phyloP scores from a whole-genome alignment of 2,888 invertebrate species.

The Eucriotettix oculatus region DNA sequence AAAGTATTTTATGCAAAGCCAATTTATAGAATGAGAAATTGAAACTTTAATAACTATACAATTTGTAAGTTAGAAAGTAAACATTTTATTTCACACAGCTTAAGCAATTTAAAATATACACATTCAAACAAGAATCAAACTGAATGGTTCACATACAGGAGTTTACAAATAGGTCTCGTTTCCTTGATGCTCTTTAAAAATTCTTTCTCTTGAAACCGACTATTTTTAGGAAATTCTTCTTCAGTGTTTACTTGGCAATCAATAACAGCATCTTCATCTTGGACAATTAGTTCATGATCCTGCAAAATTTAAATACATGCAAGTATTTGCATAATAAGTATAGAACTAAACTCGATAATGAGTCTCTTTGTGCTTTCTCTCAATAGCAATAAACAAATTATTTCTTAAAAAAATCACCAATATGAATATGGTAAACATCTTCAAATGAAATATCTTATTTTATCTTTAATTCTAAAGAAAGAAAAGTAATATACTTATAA shows the following conservation, averaged over 20 bases:
- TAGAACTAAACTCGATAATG: neutral
- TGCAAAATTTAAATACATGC: neutral
- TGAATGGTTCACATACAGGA: neutral
- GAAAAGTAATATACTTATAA: too few relatives aligned
- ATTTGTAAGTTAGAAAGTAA: too few relatives aligned
- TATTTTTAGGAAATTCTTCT: neutral
- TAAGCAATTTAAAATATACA: too few relatives aligned
- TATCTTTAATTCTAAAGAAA: neutral
- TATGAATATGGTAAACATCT: neutral
- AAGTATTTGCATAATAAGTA: too few relatives aligned
- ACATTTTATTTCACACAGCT: too few relatives aligned
- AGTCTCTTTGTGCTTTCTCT: neutral
- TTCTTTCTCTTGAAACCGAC: too few relatives aligned
- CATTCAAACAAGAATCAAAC: too few relatives aligned
- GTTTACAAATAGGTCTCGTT: neutral
- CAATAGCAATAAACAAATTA: neutral
- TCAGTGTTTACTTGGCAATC: neutral
- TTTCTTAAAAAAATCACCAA: neutral
- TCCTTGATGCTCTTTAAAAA: neutral
- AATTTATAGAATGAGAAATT: too few relatives aligned
- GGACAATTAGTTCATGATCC: conserved; percentile 9
- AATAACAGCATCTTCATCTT: conserved; percentile 1
- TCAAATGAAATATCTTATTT: neutral
- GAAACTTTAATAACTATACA: too few relatives aligned
- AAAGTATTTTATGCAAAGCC: too few relatives aligned